Percentiles rank a stretch among this genome's conserved stretches.
Evolutionary conservation across 1,140 invertebrate species (phyloP).

Genomic region (Eurosta solidaginis): DNA sequence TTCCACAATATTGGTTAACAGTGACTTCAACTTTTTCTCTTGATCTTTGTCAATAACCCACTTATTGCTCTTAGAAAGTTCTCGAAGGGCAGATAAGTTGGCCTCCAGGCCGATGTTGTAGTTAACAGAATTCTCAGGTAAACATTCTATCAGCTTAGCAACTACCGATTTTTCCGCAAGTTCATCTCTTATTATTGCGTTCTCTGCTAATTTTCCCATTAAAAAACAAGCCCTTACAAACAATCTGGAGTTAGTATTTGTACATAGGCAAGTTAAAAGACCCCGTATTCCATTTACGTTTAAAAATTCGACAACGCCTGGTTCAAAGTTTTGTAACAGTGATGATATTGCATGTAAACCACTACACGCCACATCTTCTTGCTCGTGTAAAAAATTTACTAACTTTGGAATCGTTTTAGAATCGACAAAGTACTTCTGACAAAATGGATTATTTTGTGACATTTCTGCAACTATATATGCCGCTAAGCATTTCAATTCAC

Average conservation of each 20-base stretch:
- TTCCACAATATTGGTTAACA: background rate
- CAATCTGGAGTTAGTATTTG: constrained; percentile 5
- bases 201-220: constrained; percentile 25
- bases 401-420: constrained; percentile 63
- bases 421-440: constrained; percentile 65
- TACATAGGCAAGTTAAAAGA: constrained; percentile 32
- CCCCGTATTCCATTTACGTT: constrained; percentile 33
- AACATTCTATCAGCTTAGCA: background rate
- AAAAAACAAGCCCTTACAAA: constrained; percentile 36
- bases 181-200: background rate
- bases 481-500: constrained; percentile 62
- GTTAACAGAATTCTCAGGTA: background rate
- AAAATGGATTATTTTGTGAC: constrained; percentile 70
- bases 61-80: background rate
- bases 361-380: constrained; percentile 63
- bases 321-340: constrained; percentile 52
- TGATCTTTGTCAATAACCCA: background rate
- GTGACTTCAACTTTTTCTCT: background rate
- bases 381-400: constrained; percentile 62
- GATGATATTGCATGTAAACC: constrained; percentile 70
- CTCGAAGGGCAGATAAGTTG: background rate
- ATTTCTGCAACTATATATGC: constrained; percentile 68
- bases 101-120: background rate
- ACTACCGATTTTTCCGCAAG: background rate
- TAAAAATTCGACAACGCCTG: constrained; percentile 30